Conservation (phyloP, 2,113 vertebrate species). For the Oxygymnocypris stewartii region DNA sequence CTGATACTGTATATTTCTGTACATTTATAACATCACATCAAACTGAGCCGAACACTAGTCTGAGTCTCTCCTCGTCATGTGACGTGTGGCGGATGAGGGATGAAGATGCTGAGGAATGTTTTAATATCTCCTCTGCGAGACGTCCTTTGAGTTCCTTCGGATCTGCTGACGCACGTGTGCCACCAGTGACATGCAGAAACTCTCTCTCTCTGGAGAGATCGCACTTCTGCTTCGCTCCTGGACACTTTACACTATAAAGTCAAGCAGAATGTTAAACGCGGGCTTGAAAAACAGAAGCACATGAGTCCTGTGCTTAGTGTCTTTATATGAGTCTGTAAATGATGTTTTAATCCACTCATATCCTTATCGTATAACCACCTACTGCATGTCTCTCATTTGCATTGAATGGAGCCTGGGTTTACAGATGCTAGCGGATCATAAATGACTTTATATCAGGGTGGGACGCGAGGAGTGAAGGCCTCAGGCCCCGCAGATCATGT, state of each 20-base stretch:
- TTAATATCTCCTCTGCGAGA: slow-evolving; percentile 57
- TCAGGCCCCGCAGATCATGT: slow-evolving; percentile 71
- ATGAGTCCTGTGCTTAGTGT: no score
- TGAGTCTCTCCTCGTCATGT: slow-evolving; percentile 52
- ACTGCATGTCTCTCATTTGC: slow-evolving; percentile 70
- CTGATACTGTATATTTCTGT: no score
- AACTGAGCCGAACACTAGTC: neutral
- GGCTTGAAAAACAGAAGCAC: neutral
- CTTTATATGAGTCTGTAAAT: neutral
- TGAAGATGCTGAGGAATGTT: slow-evolving; percentile 56
- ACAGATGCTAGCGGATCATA: slow-evolving; percentile 64
- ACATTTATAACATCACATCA: neutral
- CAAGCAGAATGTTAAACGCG: neutral
- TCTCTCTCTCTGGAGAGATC: slow-evolving; percentile 33
- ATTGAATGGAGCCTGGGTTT: slow-evolving; percentile 61
- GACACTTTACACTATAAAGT: neutral
- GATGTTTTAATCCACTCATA: neutral
- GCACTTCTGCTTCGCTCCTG: neutral
- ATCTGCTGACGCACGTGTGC: slow-evolving; percentile 70
- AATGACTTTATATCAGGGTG: slow-evolving; percentile 70
- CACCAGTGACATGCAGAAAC: slow-evolving; percentile 69
- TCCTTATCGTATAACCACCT: slow-evolving; percentile 25
- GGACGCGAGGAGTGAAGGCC: slow-evolving; percentile 58
- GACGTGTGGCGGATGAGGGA: slow-evolving; percentile 68
- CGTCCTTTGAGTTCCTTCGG: slow-evolving; percentile 57